phyloP scores from a whole-genome alignment of 2,797 vertebrate genomes.

The Lacerta agilis region DNA sequence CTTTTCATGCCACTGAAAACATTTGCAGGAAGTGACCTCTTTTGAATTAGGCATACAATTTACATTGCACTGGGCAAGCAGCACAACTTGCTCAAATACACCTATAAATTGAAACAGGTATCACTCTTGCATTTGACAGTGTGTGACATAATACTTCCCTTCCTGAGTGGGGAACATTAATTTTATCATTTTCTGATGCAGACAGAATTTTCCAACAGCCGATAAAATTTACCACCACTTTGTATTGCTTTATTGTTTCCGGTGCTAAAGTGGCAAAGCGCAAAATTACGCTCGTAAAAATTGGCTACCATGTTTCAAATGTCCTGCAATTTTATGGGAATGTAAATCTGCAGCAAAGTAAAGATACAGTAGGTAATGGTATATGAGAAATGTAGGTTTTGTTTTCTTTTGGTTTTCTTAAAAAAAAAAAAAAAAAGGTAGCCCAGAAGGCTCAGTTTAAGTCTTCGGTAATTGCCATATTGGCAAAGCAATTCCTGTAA shows the following conservation, averaged over 20 bases:
- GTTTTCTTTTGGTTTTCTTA: no score
- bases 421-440: background rate
- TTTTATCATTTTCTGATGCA: slow-evolving; percentile 32
- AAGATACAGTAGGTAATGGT: slow-evolving; percentile 1
- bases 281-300: slow-evolving; percentile 42
- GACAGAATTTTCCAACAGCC: background rate
- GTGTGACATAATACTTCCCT: slow-evolving; percentile 4
- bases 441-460: background rate
- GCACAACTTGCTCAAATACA: background rate
- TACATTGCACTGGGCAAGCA: background rate
- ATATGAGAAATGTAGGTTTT: background rate
- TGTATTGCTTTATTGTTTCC: slow-evolving; percentile 33
- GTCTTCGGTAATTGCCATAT: background rate
- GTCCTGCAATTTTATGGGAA: slow-evolving; percentile 22
- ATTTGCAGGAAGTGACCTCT: background rate
- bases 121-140: background rate
- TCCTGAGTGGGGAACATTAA: background rate
- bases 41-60: background rate
- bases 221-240: slow-evolving; percentile 12
- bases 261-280: slow-evolving; percentile 4
- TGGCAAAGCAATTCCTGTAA: slow-evolving; percentile 35
- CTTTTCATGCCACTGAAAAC: background rate
- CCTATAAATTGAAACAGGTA: background rate
- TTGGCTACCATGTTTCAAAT: slow-evolving; percentile 17
- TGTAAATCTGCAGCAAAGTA: slow-evolving; percentile 24